Percentiles rank a stretch among this genome's conserved stretches.
phyloP scores from a whole-genome alignment of 2,113 vertebrate genomes.

The Dicerorhinus sumatrensis region DNA sequence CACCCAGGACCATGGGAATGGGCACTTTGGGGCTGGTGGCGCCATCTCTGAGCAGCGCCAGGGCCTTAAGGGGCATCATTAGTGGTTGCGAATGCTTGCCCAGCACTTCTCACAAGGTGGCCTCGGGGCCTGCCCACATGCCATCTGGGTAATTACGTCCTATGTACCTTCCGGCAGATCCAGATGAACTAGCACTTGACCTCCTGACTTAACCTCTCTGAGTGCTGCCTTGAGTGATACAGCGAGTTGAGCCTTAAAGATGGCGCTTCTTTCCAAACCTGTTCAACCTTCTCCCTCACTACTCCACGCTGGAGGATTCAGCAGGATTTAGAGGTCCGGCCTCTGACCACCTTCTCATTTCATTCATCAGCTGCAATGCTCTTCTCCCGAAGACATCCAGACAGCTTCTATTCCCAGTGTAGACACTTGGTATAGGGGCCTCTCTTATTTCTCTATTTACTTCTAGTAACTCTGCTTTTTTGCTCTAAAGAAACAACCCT shows the following conservation, averaged over 20 bases:
- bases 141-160: conserved; percentile 59
- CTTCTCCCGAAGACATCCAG: not conserved
- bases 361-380: not conserved
- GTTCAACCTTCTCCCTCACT: not conserved
- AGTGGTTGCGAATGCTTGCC: conserved; percentile 69
- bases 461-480: not conserved
- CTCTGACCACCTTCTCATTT: not conserved
- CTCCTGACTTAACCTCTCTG: conserved; percentile 6
- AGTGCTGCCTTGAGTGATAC: not conserved
- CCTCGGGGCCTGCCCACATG: conserved; percentile 39
- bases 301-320: not conserved
- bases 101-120: conserved; percentile 62
- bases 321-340: rapidly evolving
- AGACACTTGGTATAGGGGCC: rapidly evolving
- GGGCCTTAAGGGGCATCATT: conserved; percentile 65
- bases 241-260: not conserved
- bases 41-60: conserved; percentile 52
- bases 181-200: conserved; percentile 45
- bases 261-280: not conserved
- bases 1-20: conserved; percentile 60
- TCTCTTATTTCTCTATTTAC: not conserved
- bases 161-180: conserved; percentile 50
- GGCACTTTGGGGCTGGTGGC: not conserved
- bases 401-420: rapidly evolving
- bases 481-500: not conserved